Base-by-base conservation (phyloP, 2,888 invertebrate species). In the Cheilosia vulpina region DNA sequence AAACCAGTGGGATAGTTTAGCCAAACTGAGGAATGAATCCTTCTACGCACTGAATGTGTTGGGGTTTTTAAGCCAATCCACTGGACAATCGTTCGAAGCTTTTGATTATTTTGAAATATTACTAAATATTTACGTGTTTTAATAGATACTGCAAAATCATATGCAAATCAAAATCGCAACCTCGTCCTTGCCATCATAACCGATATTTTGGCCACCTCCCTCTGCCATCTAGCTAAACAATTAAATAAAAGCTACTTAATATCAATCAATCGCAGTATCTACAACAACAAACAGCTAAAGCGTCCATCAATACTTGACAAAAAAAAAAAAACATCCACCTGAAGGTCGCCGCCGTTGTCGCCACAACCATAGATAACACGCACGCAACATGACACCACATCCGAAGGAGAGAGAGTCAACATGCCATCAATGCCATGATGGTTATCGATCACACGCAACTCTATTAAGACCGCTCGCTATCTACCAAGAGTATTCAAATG, bases 211-310 rank as follows among this genome's bases (percentile, higher is more conserved):
- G 5, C 11, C 52, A 4, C 7, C 19, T 6, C 55, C 19, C 17
- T 34, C 15, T 58, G 45, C 27, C 69, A 76, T 24, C 65, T 58
- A 45, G 69, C 31, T 31, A 72, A 66, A 71, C 65, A 82, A 77
- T 71, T 80, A 58, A 45, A 17, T 27, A 34, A 63, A 58, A 55
- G 21, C 69, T 63, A 45, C 63, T 65, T 60, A 68, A 77, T 21
- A 27, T 34, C 71, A 72, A 72, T 65, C 71, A 82, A 66, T 76
- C 65, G 27, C 27, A 71, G 38, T 65, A 58, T 58, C 58, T 58
- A 65, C 58, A 47, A 82, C 63, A 69, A 76, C 58, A 68, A 63
- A 43, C 11, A 75, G 43, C 71, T 50, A 45, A 60, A 69, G 62
- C 62, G 55, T 73, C 38, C 65, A 65, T 60, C 53, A 9, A 69